phyloP scores from a whole-genome alignment of 2,888 invertebrate genomes.

The Philaethria dido region DNA sequence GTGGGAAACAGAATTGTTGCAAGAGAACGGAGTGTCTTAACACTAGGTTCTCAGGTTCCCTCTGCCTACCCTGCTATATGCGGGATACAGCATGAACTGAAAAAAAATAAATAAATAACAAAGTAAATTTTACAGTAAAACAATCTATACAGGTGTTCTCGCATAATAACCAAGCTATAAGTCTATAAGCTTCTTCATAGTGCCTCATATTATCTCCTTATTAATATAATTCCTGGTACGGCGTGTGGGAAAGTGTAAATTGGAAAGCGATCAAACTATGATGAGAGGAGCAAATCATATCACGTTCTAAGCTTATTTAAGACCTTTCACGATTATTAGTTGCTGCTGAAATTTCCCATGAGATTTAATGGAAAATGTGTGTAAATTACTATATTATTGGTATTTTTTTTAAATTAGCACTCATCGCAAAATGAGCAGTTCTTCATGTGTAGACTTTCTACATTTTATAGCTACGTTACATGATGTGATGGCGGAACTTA shows the following conservation, averaged over 20 bases:
- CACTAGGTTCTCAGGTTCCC: too few relatives aligned
- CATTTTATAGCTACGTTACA: too few relatives aligned
- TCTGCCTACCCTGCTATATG: too few relatives aligned
- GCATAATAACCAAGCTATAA: neutral
- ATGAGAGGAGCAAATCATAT: constrained; percentile 13
- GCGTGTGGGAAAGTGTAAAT: constrained; percentile 25
- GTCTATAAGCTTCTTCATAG: neutral
- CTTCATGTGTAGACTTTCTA: too few relatives aligned
- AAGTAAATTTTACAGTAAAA: neutral
- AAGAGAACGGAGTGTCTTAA: too few relatives aligned
- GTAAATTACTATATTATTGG: neutral
- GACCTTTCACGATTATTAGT: constrained; percentile 15
- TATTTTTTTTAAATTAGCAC: neutral
- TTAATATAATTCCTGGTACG: constrained; percentile 5
- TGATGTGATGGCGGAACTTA: neutral
- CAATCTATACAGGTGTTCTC: neutral
- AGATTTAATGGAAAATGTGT: constrained; percentile 4
- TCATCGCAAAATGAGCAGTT: too few relatives aligned
- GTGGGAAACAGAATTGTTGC: too few relatives aligned
- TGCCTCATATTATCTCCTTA: neutral
- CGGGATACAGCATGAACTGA: too few relatives aligned
- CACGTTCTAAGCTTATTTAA: constrained; percentile 21
- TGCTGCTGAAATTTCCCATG: constrained; percentile 13
- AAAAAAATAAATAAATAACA: neutral
- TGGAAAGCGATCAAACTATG: constrained; percentile 18